Evolutionary conservation across 2,113 vertebrate species (phyloP), one percentile per base, ranked within the genome.

Genomic region (Struthidea cinerea): DNA sequence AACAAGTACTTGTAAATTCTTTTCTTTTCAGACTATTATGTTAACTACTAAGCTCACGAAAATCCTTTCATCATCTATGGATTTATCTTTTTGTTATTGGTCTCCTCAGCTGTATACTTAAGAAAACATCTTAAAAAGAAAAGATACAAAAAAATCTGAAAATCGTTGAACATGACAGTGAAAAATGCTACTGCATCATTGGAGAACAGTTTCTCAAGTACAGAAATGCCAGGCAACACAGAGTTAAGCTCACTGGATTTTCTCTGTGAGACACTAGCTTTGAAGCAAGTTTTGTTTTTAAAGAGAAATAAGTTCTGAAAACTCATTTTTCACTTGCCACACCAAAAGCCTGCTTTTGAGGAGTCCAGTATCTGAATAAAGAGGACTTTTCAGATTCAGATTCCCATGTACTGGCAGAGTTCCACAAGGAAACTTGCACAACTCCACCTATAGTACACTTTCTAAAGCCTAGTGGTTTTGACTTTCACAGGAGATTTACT

Each of bases 21-120:
- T 76, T 90, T 90, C 73, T 97, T 97, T 96, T 97, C 73, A 87
- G 97, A 96, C 95, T 93, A 94, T 97, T 97, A 95, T 91, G 95
- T 68, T 96, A 91, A 92, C 74, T 90, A 92, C 87, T 95, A 96
- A 97, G 95, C 90, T 94, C 46, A 87, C 59, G 47, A 95, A 97
- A 97, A 95, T 74, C 53, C 91, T 96, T 97, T 98, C 87, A 97
- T 94, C 76, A 92, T 81, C 87, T 92, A 42, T 83, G 78, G 71
- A 84, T 95, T 95, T 96, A 86, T 95, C 88, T 96, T 95, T 95
- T 96, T 96, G 84, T 95, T 95, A 81, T 37, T 93, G 89, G 55
- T 90, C 86, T 94, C 79, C 83, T 97, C 70, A 80, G 89, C 16
- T 91, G 42, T 57, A 94, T 50, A 94, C 93, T 92, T 94, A 93